These are phyloP conservation scores for Garra rufa DNA, from an alignment of 2,113 vertebrate genomes.

Conservation along the genomic window DNA sequence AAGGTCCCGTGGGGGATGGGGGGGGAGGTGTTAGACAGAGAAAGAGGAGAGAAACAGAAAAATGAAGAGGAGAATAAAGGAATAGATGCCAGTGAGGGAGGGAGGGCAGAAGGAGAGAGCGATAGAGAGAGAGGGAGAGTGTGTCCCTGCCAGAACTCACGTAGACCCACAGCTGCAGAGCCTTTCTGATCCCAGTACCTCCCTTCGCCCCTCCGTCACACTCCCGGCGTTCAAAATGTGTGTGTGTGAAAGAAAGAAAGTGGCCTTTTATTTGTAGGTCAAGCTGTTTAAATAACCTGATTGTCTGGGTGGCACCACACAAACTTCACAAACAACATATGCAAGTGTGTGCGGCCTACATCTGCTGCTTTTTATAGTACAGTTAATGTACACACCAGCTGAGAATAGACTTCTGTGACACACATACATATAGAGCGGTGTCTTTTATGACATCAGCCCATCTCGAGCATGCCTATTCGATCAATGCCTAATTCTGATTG, in stretches of 20 bases:
- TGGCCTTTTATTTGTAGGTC: slow-evolving; percentile 34
- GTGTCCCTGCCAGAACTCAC: slow-evolving; percentile 58
- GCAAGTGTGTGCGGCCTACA: not conserved
- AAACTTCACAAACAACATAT: not conserved
- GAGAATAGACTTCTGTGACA: not conserved
- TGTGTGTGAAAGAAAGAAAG: not conserved
- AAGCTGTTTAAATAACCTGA: slow-evolving; percentile 39
- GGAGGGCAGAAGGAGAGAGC: slow-evolving; percentile 26
- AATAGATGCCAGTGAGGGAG: slow-evolving; percentile 25
- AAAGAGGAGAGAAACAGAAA: slow-evolving; percentile 2
- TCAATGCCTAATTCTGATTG: slow-evolving; percentile 5
- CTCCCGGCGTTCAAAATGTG: slow-evolving; percentile 19
- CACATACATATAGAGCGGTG: not conserved
- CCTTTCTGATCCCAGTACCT: slow-evolving; percentile 51
- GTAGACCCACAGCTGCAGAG: slow-evolving; percentile 61
- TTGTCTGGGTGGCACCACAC: slow-evolving; percentile 34
- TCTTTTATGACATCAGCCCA: slow-evolving; percentile 39
- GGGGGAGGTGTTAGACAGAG: not conserved
- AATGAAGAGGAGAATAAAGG: slow-evolving; percentile 24
- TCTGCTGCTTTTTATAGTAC: slow-evolving; percentile 15
- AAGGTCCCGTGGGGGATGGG: slow-evolving; percentile 36
- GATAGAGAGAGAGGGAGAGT: slow-evolving; percentile 38
- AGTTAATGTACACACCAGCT: not conserved
- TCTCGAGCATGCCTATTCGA: not conserved
- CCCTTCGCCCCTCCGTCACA: slow-evolving; percentile 35